Conservation (phyloP, 2,797 vertebrate genomes). For the Mormyrops boulengeri region DNA sequence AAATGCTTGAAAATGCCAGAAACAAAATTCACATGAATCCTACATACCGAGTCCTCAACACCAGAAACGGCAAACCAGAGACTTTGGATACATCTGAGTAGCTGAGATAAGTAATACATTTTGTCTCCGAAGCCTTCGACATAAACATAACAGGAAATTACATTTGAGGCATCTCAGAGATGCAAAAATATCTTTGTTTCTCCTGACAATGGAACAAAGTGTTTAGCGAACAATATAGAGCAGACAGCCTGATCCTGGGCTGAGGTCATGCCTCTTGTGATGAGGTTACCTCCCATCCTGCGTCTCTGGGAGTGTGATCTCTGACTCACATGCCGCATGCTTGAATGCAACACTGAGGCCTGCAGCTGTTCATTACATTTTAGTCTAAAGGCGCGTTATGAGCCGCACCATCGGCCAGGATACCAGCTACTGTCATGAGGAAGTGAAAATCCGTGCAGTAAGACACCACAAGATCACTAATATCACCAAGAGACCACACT, state of each 20-base stretch:
- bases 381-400: background rate
- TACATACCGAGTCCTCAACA: background rate
- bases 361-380: background rate
- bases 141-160: conserved; percentile 13
- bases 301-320: background rate
- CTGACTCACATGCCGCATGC: background rate
- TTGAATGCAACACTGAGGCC: background rate
- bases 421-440: background rate
- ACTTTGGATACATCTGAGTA: background rate
- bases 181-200: conserved; percentile 3
- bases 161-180: background rate
- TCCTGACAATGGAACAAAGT: conserved; percentile 6
- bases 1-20: conserved; percentile 1
- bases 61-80: background rate
- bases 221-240: background rate
- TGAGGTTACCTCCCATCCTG: background rate
- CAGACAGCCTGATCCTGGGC: background rate
- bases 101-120: conserved; percentile 5
- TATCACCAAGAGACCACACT: background rate
- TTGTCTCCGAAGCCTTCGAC: background rate
- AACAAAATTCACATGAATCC: background rate
- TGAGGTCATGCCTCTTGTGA: background rate
- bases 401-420: background rate
- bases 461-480: background rate
- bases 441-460: background rate